A percentile compares a stretch with the other conserved stretches of the same genome.
Evolutionary conservation across 2,797 vertebrate genomes (phyloP).

Genomic region (Triplophysa yarkandensis): DNA sequence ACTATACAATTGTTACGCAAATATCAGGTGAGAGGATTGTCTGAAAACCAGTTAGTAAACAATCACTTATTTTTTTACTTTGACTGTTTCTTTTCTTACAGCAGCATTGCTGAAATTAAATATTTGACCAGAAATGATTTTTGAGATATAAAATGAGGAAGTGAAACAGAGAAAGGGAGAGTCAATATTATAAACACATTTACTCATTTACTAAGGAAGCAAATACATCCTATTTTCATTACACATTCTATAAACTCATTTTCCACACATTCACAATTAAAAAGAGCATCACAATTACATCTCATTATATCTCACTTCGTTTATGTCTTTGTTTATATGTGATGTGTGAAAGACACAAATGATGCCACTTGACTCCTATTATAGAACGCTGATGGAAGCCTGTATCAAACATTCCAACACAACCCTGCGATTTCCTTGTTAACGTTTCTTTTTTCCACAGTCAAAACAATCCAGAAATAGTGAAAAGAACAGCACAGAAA

Average conservation of each 20-base stretch:
- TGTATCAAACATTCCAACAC: conserved; percentile 56
- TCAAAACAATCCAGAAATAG: conserved; percentile 51
- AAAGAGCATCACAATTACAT: conserved; percentile 31
- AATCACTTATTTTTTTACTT: not conserved
- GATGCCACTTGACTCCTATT: not conserved
- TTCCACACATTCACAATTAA: conserved; percentile 3
- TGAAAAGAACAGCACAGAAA: conserved; percentile 47
- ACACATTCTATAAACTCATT: conserved; percentile 39
- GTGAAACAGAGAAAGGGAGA: not conserved
- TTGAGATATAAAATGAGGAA: not conserved
- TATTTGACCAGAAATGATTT: conserved; percentile 2
- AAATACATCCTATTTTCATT: conserved; percentile 44
- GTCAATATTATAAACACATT: conserved; percentile 39
- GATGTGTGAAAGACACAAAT: conserved; percentile 29
- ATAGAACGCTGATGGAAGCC: conserved; percentile 24
- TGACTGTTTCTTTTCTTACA: not conserved
- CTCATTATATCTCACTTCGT: conserved; percentile 38
- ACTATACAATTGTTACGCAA: too few relatives aligned
- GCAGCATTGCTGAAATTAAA: not conserved
- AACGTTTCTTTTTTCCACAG: conserved; percentile 20
- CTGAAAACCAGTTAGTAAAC: too few relatives aligned
- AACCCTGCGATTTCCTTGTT: conserved; percentile 53
- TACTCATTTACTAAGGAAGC: conserved; percentile 54
- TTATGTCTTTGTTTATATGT: conserved; percentile 40
- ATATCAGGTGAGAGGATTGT: too few relatives aligned